Evolutionary conservation across 2,113 vertebrate species (phyloP).

Genomic region (Stegostoma tigrinum): DNA sequence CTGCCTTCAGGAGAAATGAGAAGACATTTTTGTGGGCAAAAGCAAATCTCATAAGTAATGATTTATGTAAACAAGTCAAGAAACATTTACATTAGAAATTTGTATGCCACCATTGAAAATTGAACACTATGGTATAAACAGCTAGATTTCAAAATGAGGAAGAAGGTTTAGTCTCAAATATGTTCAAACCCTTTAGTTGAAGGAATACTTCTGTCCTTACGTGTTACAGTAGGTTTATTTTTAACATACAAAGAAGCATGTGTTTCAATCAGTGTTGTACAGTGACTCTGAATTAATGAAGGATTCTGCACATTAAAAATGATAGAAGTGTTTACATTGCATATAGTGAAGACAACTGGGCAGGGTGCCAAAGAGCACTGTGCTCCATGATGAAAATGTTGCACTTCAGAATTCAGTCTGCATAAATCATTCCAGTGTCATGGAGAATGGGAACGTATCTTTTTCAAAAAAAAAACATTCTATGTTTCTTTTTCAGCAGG

Average conservation of each 20-base stretch:
- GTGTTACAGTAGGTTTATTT: not conserved
- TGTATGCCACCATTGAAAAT: not conserved
- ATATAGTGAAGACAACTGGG: slow-evolving; percentile 22
- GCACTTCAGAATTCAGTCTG: slow-evolving; percentile 20
- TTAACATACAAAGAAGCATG: slow-evolving; percentile 28
- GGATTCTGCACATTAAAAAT: slow-evolving; percentile 11
- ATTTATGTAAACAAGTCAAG: not conserved
- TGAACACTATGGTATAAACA: not conserved
- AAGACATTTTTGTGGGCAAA: not conserved
- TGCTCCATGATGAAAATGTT: not conserved
- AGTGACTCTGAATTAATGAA: slow-evolving; percentile 29
- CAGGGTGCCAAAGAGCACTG: slow-evolving; percentile 17
- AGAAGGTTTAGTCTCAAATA: not conserved
- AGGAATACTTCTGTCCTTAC: not conserved
- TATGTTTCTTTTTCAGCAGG: slow-evolving; percentile 25
- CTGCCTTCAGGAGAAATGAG: not conserved
- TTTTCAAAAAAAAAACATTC: not conserved
- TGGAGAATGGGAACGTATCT: not conserved
- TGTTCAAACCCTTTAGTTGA: not conserved
- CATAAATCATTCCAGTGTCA: slow-evolving; percentile 17
- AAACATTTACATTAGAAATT: not conserved
- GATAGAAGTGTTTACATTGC: slow-evolving; percentile 29
- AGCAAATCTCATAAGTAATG: not conserved
- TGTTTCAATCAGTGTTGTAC: slow-evolving; percentile 17
- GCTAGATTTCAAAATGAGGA: not conserved